Evolutionary conservation across 23 tunicate genomes (phyloP).

Genomic region (Trididemnum nubilum): DNA sequence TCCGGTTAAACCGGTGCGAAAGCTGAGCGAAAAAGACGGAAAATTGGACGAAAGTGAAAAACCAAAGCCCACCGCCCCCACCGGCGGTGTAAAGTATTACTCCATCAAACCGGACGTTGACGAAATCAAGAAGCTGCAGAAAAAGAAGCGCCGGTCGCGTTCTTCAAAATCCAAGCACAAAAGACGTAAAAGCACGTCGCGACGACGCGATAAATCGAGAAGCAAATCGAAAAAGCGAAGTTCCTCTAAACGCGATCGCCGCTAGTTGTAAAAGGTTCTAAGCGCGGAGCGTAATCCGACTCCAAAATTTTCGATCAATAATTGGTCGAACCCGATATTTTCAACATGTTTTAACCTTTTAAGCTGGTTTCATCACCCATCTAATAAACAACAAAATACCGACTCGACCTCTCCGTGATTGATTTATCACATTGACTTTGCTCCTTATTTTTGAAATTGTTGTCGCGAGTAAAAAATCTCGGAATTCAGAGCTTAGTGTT

Average conservation of each 20-base stretch:
- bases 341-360: too few relatives aligned
- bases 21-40: constrained; percentile 9
- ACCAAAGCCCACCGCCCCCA: neutral
- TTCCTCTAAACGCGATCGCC: neutral
- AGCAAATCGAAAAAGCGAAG: constrained; percentile 6
- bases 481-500: too few relatives aligned
- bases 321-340: too few relatives aligned
- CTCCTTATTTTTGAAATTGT: too few relatives aligned
- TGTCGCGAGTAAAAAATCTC: too few relatives aligned
- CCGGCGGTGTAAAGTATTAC: constrained; percentile 72
- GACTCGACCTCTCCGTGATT: too few relatives aligned
- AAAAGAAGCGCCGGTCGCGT: constrained; percentile 2
- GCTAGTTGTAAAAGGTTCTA: too few relatives aligned
- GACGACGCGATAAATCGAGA: neutral
- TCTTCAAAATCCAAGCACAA: neutral
- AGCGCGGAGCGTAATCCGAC: too few relatives aligned
- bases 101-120: constrained; percentile 36
- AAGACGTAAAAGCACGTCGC: neutral
- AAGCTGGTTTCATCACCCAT: too few relatives aligned
- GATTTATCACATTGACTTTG: too few relatives aligned
- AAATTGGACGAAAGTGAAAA: constrained; percentile 10
- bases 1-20: constrained; percentile 56
- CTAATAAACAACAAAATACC: too few relatives aligned
- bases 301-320: too few relatives aligned
- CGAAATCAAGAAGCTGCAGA: constrained; percentile 4